phyloP scores from a whole-genome alignment of 2,113 vertebrate genomes.

The Xyrauchen texanus region DNA sequence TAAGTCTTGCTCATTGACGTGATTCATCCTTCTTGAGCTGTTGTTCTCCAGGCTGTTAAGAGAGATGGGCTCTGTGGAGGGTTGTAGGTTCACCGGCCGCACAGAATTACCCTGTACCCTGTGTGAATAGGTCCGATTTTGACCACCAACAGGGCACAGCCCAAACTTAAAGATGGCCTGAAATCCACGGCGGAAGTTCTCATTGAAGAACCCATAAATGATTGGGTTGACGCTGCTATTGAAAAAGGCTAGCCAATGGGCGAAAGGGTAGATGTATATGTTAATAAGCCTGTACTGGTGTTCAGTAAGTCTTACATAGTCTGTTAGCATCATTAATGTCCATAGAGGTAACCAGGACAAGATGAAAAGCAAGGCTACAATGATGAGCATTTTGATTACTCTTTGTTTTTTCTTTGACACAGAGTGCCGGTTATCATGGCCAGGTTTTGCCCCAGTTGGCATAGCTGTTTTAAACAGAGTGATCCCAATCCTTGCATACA shows the following conservation, averaged over 20 bases:
- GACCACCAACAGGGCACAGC: constrained; percentile 69
- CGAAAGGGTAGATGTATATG: constrained; percentile 90
- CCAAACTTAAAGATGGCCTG: constrained; percentile 80
- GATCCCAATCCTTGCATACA: constrained; percentile 85
- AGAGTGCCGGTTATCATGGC: constrained; percentile 71
- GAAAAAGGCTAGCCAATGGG: constrained; percentile 92
- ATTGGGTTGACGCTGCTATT: constrained; percentile 93
- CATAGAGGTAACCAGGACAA: constrained; percentile 92
- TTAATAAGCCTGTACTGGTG: constrained; percentile 81
- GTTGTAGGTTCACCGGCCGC: constrained; percentile 68
- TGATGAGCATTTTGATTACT: constrained; percentile 87
- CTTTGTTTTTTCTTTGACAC: constrained; percentile 83
- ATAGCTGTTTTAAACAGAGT: constrained; percentile 76
- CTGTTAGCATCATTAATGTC: constrained; percentile 91
- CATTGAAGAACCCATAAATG: constrained; percentile 90
- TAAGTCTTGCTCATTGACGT: constrained; percentile 74
- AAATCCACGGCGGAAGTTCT: constrained; percentile 87
- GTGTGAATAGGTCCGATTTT: constrained; percentile 66
- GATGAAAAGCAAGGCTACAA: constrained; percentile 85
- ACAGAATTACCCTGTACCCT: constrained; percentile 70
- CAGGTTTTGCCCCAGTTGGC: constrained; percentile 65
- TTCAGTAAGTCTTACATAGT: constrained; percentile 82
- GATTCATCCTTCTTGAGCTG: constrained; percentile 57
- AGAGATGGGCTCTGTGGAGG: constrained; percentile 70
- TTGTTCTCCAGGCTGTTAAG: constrained; percentile 71